Evolutionary conservation across 2,113 vertebrate species (phyloP).

Genomic region (Urocynchramus pylzowi): DNA sequence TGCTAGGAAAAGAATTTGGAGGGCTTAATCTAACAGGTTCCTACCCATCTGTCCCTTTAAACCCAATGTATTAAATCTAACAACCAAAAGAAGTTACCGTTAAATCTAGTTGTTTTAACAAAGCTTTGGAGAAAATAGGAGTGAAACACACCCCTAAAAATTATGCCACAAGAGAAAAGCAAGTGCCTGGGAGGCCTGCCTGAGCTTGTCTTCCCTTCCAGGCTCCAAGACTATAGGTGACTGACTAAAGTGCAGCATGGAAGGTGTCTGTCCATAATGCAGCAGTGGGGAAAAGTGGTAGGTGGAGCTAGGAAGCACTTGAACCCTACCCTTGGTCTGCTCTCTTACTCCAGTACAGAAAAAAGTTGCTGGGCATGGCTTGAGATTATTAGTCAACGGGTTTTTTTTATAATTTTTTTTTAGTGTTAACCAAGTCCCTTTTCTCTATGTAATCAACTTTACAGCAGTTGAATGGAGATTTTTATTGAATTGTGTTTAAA

Average conservation of each 20-base stretch:
- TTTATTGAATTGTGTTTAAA: neutral
- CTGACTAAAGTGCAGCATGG: neutral
- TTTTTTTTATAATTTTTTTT: neutral
- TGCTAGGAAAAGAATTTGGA: neutral
- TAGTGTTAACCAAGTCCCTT: neutral
- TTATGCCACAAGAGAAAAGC: neutral
- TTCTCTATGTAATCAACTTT: neutral
- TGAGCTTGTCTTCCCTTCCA: neutral
- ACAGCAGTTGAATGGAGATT: neutral
- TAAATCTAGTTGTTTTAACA: neutral
- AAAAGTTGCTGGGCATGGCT: neutral
- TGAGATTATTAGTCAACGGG: neutral
- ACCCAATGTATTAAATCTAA: neutral
- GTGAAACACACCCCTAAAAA: neutral
- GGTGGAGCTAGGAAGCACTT: neutral
- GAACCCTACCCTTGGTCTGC: neutral
- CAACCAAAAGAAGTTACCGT: neutral
- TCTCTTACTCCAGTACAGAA: neutral
- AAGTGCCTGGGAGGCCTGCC: neutral
- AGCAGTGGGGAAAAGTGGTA: neutral
- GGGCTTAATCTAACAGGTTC: neutral
- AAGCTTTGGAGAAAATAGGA: neutral
- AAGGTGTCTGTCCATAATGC: neutral
- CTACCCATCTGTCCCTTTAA: neutral
- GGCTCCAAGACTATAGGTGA: neutral